Percentiles rank a stretch among this genome's conserved stretches.
These are phyloP conservation scores for Pseudomyrmex sp. DNA, from an alignment of 1,140 invertebrate genomes.

Conservation along the genomic window DNA sequence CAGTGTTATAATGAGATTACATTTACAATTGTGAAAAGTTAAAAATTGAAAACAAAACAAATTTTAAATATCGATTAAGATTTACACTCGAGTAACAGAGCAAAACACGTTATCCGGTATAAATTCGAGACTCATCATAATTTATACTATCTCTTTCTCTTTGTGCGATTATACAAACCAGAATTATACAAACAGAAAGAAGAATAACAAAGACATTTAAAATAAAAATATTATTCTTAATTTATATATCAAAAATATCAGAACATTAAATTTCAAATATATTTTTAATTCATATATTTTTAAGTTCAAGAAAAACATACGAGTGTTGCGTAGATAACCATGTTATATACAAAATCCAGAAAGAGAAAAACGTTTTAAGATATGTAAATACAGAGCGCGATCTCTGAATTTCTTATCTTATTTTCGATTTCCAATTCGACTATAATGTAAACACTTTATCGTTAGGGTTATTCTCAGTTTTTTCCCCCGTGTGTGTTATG, in stretches of 20 bases:
- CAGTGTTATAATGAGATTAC: not conserved
- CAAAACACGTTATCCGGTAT: too few relatives aligned
- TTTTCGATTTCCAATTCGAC: not conserved
- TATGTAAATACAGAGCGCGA: too few relatives aligned
- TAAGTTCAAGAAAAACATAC: not conserved
- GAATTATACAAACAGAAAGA: too few relatives aligned
- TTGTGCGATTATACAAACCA: too few relatives aligned
- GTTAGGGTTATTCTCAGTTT: conserved; percentile 3
- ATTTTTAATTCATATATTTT: not conserved
- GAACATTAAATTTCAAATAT: not conserved
- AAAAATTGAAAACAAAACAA: conserved; percentile 10
- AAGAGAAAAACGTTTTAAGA: too few relatives aligned
- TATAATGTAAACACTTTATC: conserved; percentile 12
- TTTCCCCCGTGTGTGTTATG: not conserved
- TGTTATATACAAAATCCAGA: too few relatives aligned
- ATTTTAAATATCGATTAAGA: not conserved
- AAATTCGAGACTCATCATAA: too few relatives aligned
- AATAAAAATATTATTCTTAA: not conserved
- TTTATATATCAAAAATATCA: not conserved
- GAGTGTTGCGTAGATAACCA: not conserved
- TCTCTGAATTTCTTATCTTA: conserved; percentile 15
- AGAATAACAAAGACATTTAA: not conserved
- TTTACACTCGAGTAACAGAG: not conserved
- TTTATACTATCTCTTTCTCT: too few relatives aligned
- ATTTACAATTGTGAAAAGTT: not conserved